A percentile compares a stretch with the other conserved stretches of the same genome.
These are phyloP conservation scores for Adineta ricciae DNA, from an alignment of 2,888 invertebrate genomes.

Conservation along the genomic window DNA sequence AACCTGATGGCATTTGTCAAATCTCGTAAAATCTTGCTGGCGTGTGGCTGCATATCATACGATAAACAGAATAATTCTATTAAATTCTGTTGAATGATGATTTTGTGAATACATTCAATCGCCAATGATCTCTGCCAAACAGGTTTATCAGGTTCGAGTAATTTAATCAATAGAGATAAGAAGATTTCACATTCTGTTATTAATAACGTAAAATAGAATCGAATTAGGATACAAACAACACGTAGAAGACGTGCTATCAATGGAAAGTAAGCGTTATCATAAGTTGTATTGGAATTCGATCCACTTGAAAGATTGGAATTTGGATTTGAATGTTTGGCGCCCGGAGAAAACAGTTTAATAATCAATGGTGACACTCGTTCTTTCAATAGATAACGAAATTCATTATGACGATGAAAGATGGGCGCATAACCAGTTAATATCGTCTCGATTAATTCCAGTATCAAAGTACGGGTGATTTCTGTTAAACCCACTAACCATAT, in stretches of 20 bases:
- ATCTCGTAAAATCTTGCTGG: constrained; percentile 64
- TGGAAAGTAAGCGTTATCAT: constrained; percentile 31
- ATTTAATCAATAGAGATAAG: constrained; percentile 85
- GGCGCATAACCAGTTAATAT: background rate
- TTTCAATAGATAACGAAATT: constrained; percentile 83
- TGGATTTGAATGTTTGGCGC: constrained; percentile 47
- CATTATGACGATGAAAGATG: constrained; percentile 47
- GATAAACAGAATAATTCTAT: constrained; percentile 58
- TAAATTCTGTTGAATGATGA: constrained; percentile 76
- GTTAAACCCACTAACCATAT: constrained; percentile 18
- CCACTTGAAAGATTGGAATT: background rate
- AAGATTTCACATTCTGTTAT: constrained; percentile 97
- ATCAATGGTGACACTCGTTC: constrained; percentile 93
- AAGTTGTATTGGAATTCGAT: background rate
- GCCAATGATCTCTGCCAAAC: constrained; percentile 89
- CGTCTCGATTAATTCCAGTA: constrained; percentile 17
- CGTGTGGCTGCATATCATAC: constrained; percentile 77
- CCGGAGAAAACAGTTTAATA: constrained; percentile 94
- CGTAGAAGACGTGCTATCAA: constrained; percentile 25
- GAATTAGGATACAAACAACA: constrained; percentile 33
- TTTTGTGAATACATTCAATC: constrained; percentile 84
- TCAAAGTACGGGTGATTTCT: constrained; percentile 11
- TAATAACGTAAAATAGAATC: constrained; percentile 51
- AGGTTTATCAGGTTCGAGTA: constrained; percentile 89
- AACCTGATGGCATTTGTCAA: constrained; percentile 59